These are phyloP conservation scores for Cuculus canorus DNA, from an alignment of 2,797 vertebrate species.

Conservation along the genomic window DNA sequence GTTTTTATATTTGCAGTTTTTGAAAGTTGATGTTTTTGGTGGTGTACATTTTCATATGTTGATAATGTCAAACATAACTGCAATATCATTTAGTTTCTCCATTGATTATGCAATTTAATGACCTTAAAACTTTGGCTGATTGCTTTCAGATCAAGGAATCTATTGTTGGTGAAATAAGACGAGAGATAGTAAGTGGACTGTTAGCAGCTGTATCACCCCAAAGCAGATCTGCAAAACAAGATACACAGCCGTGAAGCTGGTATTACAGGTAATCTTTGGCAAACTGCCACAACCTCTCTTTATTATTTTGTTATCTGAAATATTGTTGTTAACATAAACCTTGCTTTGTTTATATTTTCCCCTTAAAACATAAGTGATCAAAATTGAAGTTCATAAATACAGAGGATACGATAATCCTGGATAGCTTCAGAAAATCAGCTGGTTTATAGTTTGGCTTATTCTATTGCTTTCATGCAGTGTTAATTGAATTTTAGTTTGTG, in stretches of 20 bases:
- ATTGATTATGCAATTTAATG: neutral
- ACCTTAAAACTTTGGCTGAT: slow-evolving; percentile 33
- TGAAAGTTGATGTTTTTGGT: neutral
- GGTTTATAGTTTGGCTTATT: neutral
- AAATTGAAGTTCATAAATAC: neutral
- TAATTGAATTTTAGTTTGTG: neutral
- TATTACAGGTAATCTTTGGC: slow-evolving; percentile 69
- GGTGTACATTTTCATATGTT: neutral
- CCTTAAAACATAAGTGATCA: neutral
- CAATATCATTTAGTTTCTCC: neutral
- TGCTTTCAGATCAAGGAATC: slow-evolving; percentile 89
- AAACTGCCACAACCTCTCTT: neutral
- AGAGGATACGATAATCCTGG: neutral
- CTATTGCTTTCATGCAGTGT: neutral
- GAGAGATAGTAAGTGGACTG: slow-evolving; percentile 92
- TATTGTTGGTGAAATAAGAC: slow-evolving; percentile 90
- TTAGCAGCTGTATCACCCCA: slow-evolving; percentile 86
- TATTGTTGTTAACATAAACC: neutral
- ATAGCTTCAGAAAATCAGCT: neutral
- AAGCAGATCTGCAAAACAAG: slow-evolving; percentile 74
- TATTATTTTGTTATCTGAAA: neutral
- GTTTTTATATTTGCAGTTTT: neutral
- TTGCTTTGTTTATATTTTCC: slow-evolving; percentile 4
- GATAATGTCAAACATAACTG: neutral
- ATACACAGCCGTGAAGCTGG: slow-evolving; percentile 64